Base-by-base conservation (phyloP, 2,797 vertebrate genomes). In the Pteronotus mesoamericanus region DNA sequence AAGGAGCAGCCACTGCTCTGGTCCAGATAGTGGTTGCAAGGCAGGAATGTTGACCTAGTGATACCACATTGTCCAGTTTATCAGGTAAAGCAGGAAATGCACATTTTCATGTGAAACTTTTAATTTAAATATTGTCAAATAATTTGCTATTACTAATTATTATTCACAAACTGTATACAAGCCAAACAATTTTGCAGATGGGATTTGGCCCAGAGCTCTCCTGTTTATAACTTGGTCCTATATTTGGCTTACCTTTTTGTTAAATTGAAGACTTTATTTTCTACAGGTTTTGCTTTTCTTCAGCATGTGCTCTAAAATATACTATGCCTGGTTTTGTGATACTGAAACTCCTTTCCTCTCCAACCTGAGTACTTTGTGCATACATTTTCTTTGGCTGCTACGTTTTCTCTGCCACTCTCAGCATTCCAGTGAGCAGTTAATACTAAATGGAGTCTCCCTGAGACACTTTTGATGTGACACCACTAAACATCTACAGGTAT, bases 1-100 rank as follows among this genome's bases (percentile, higher is more conserved):
- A 90, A 96, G 92, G 87, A 93, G 89, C 94, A 92, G 75, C 80
- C 48, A 9, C 85, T 95, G 94, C 96, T 96, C 84, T 26, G 3
- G 64, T 94, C 96, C 97, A 98, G 95, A 97, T 95, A 93, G 97
- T 90, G 91, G 64, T 80, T 78, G 37, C 86, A 72, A 95, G 91
- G 91, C 96, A 94, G 94, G 95, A 91, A 96, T 97, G 97, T 95
- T 97, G 93, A 94, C 97, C 91, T 96, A 96, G 46, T 93, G 59
- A 96, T 80, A 80, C 96, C 86, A 89, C 92, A 94, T 66, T 94
- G 61, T 93, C 94, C 86, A 94, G 74, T 94, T 94, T 93, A 89
- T 93, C 96, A 97, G 97, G 97, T 97, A 98, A 97, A 91, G 26
- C 69, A 94, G 42, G 64, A 97, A 92, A 86, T 94, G 16, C 19